Conservation (phyloP, 2,113 vertebrate genomes). For the Echinops telfairi region DNA sequence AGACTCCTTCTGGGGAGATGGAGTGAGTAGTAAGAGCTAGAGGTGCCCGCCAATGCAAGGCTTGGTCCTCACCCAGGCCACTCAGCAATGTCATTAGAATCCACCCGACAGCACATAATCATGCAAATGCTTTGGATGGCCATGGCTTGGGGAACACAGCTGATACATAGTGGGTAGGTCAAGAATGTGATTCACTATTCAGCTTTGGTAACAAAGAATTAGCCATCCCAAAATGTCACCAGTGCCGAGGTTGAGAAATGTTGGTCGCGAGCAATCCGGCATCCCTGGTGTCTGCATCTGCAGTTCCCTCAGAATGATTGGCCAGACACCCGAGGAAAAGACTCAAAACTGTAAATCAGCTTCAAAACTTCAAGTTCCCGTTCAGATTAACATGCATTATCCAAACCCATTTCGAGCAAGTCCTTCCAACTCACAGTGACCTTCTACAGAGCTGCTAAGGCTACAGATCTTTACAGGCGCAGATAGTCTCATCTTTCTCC, state of each 20-base stretch:
- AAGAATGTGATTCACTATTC: neutral
- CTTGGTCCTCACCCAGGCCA: neutral
- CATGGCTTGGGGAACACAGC: neutral
- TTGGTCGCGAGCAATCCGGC: neutral
- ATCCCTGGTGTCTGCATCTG: too few species aligned
- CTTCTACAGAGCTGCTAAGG: too few species aligned
- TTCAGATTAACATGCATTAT: neutral
- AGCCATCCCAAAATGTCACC: neutral
- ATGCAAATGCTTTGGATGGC: neutral
- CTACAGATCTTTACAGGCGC: too few species aligned
- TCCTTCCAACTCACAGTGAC: too few species aligned
- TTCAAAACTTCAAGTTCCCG: too few species aligned
- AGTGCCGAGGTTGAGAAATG: neutral
- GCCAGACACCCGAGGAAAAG: neutral
- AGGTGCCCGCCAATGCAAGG: fast-evolving
- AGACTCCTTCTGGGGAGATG: neutral
- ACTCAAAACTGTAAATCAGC: neutral
- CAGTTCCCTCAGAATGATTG: too few species aligned
- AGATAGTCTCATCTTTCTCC: too few species aligned
- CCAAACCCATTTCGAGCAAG: too few species aligned
- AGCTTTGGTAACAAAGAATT: neutral
- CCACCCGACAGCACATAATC: neutral
- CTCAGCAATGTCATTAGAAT: neutral
- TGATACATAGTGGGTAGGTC: neutral
- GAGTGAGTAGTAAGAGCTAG: neutral